Evolutionary conservation across 2,113 vertebrate genomes (phyloP), one percentile per base, ranked within the genome.

Genomic region (Peromyscus maniculatus): DNA sequence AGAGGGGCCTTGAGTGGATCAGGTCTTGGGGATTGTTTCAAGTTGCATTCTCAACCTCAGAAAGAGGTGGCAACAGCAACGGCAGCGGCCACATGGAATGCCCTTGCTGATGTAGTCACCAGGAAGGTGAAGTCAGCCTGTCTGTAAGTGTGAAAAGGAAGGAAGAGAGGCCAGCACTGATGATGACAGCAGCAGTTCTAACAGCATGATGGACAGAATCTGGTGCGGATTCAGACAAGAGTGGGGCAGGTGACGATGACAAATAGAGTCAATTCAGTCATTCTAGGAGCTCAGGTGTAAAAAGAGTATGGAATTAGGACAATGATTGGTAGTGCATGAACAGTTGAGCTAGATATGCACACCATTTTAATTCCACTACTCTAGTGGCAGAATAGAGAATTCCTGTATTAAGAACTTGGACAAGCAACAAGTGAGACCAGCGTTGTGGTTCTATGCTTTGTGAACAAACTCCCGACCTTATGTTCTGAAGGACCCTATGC

Each of bases 11-110:
- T 17, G 19, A 1, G n/a, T 87, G 13, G 3, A 57, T 59, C 7
- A 8, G n/a, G 64, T 79, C 43, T 92, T 78, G 16, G 74, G 94
- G 39, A 71, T 7, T n/a, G 19, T 67, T 84, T 93, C 86, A 59
- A 96, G 66, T 78, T 75, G 59, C n/a, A 9, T 75, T 92, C 21
- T 96, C 62, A 77, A 36, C 24, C 57, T 64, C 57, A 80, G 67
- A 89, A 82, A 91, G n/a, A 87, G 28, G 88, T 1, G 13, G 33
- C 9, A 24, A 39, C 36, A 52, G 13, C 36, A 64, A 21, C 15
- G 21, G 57, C 55, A 66, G 4, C 26, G 16, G 28, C 59, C 62
- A 62, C 5, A 2, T 8, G 21, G 46, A 57, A 39, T 5, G 1
- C 24, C 62, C 39, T n/a, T 74, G 33, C 33, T 57, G 72, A 62